These are phyloP conservation scores for Uria aalge DNA, from an alignment of 2,113 vertebrate genomes.

Conservation along the genomic window DNA sequence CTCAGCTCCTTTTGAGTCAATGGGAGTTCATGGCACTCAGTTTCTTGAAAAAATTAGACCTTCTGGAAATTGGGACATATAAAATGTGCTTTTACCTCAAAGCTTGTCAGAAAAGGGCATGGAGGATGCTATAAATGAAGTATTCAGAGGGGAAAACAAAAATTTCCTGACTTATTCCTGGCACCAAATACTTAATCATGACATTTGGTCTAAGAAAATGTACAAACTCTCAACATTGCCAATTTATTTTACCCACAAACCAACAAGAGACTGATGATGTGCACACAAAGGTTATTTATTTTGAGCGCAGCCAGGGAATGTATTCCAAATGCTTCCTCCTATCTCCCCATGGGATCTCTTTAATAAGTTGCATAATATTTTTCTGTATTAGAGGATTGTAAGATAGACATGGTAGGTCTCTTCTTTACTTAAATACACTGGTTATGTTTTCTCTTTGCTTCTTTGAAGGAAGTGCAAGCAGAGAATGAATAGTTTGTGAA, in stretches of 20 bases:
- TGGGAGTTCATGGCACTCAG: neutral
- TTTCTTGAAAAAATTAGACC: neutral
- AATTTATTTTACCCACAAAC: conserved; percentile 59
- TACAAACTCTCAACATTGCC: conserved; percentile 48
- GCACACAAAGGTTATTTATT: conserved; percentile 63
- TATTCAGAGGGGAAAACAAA: conserved; percentile 65
- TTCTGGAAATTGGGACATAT: neutral
- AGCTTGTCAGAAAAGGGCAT: conserved; percentile 30
- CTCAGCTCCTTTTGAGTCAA: neutral
- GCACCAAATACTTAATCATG: conserved; percentile 57
- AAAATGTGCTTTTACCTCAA: conserved; percentile 42
- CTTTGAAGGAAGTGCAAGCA: conserved; percentile 5
- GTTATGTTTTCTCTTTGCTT: neutral
- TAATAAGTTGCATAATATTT: conserved; percentile 49
- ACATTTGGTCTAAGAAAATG: conserved; percentile 67
- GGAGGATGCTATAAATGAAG: conserved; percentile 61
- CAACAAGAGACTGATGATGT: conserved; percentile 49
- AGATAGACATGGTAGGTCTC: neutral
- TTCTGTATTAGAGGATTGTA: neutral
- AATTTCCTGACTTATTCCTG: conserved; percentile 70
- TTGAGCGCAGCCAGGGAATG: conserved; percentile 20
- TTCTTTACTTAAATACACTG: neutral
- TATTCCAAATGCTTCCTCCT: conserved; percentile 30
- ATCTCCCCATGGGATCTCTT: conserved; percentile 26
- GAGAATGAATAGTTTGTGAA: neutral